Percentiles rank a stretch among this genome's conserved stretches.
Conservation (phyloP, 2,797 vertebrate genomes). For the Nyctalus aviator region DNA sequence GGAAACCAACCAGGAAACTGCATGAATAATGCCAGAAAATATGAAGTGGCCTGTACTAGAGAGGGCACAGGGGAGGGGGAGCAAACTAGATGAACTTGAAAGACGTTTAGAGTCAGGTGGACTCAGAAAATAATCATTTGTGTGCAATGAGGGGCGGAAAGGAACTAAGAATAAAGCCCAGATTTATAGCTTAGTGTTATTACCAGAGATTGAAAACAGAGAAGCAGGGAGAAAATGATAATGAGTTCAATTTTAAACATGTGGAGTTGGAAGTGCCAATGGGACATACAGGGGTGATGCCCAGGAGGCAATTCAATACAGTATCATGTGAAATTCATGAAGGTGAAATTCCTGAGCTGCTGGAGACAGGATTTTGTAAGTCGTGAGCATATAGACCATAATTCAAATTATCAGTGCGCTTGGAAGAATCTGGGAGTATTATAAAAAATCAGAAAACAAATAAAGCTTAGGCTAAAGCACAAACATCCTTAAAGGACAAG, state of each 20-base stretch:
- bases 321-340: not conserved
- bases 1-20: not conserved
- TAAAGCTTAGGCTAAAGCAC: not conserved
- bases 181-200: not conserved
- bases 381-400: not conserved
- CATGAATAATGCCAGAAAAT: not conserved
- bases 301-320: not conserved
- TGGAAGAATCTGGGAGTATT: not conserved
- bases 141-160: not conserved
- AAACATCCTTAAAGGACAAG: not conserved
- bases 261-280: not conserved
- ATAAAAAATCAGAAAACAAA: not conserved
- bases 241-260: not conserved
- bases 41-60: not conserved
- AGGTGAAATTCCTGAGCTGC: not conserved
- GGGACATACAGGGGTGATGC: not conserved
- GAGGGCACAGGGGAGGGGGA: not conserved
- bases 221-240: not conserved
- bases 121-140: not conserved
- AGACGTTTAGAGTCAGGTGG: not conserved
- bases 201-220: not conserved
- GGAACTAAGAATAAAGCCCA: not conserved
- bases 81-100: not conserved
- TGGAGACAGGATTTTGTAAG: not conserved
- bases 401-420: not conserved